Evolutionary conservation across 2,113 vertebrate genomes (phyloP).

Genomic region (Balaenoptera acutorostrata): DNA sequence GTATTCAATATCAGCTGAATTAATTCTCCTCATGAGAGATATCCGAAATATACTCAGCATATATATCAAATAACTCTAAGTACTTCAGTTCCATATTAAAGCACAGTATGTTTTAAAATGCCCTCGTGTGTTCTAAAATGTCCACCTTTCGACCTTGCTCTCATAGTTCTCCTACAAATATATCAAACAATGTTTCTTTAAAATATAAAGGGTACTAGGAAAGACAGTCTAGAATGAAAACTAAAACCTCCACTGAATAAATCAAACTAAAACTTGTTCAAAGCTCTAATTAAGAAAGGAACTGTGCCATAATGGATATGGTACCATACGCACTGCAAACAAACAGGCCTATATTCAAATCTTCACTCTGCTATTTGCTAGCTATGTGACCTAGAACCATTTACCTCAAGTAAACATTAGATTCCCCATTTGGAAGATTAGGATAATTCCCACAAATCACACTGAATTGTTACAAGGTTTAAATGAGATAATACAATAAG

Average conservation of each 20-base stretch:
- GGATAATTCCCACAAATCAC: not conserved
- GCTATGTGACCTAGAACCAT: not conserved
- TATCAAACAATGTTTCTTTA: not conserved
- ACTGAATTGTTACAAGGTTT: not conserved
- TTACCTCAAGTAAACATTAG: not conserved
- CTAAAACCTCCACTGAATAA: not conserved
- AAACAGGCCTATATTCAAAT: not conserved
- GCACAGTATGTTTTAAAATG: not conserved
- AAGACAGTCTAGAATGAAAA: not conserved
- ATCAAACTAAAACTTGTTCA: not conserved
- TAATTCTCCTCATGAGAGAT: not conserved
- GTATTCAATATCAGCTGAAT: not conserved
- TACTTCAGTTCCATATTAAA: not conserved
- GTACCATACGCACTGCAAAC: not conserved
- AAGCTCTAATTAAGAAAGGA: not conserved
- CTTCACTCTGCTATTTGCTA: not conserved
- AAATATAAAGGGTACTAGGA: conserved; percentile 2
- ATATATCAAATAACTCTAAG: not conserved
- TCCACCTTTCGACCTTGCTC: not conserved
- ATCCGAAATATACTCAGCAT: not conserved
- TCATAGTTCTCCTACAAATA: not conserved
- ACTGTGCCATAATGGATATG: not conserved
- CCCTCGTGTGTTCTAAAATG: not conserved
- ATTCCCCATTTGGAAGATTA: not conserved
- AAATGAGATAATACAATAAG: not conserved